Conservation (phyloP, 2,888 invertebrate genomes). For the Minunthozetes semirufus region DNA sequence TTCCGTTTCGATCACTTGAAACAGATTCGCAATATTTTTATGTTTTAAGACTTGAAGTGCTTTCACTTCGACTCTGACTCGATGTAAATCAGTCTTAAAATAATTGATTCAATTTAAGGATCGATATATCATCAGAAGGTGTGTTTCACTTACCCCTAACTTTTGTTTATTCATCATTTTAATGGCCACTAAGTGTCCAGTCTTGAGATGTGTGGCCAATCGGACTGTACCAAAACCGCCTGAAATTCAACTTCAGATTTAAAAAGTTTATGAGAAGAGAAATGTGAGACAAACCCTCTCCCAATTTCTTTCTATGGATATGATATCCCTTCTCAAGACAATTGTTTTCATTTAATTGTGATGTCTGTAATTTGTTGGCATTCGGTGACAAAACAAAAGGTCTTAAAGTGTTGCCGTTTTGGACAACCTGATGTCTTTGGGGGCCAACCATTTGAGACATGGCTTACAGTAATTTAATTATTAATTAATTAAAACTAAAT, state of each 20-base stretch:
- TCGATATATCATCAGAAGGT: background rate
- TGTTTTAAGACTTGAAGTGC: conserved; percentile 64
- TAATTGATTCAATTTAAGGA: background rate
- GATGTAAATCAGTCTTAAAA: conserved; percentile 56
- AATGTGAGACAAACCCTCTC: conserved; percentile 36
- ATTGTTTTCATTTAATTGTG: conserved; percentile 4
- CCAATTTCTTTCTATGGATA: conserved; percentile 38
- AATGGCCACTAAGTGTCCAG: conserved; percentile 71
- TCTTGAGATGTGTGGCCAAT: conserved; percentile 66
- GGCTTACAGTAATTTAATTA: background rate
- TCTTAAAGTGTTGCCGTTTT: background rate
- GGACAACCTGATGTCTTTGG: conserved; percentile 26
- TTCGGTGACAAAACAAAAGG: background rate
- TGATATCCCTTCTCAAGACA: conserved; percentile 37
- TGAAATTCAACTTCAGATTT: conserved; percentile 45
- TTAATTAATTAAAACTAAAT: background rate
- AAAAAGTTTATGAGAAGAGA: background rate
- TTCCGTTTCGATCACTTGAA: conserved; percentile 69
- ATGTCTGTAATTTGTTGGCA: background rate
- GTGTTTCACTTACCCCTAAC: conserved; percentile 56
- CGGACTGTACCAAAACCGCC: conserved; percentile 78
- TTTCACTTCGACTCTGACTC: conserved; percentile 65
- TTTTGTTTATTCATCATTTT: conserved; percentile 71
- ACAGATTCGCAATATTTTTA: conserved; percentile 68
- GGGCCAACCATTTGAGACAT: conserved; percentile 35